These are phyloP conservation scores for Dreissena rostriformis DNA, from an alignment of 1,140 invertebrate species.

Conservation along the genomic window DNA sequence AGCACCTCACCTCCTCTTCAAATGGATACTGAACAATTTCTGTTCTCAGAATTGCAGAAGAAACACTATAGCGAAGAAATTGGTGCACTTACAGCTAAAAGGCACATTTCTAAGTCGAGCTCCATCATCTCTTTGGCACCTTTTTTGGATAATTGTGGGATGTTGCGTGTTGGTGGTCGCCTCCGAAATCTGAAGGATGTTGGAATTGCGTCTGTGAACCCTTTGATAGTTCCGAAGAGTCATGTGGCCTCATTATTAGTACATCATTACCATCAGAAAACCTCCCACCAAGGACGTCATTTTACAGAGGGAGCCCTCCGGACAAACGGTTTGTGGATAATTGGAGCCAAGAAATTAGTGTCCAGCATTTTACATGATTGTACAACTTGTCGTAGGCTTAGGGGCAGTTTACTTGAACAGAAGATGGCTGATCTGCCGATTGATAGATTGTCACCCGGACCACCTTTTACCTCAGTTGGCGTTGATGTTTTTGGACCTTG, in stretches of 20 bases:
- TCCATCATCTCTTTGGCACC: background rate
- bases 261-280: conserved; percentile 53
- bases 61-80: background rate
- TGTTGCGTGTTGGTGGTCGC: conserved; percentile 6
- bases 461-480: conserved; percentile 3
- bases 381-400: conserved; percentile 31
- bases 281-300: conserved; percentile 59
- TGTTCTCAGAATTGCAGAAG: background rate
- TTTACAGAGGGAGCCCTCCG: conserved; percentile 53
- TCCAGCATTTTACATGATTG: conserved; percentile 50
- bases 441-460: background rate
- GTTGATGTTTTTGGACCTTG: conserved; percentile 10
- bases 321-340: conserved; percentile 62
- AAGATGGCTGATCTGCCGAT: conserved; percentile 56
- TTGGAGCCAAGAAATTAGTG: conserved; percentile 50
- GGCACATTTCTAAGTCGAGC: background rate
- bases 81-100: background rate
- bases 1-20: background rate
- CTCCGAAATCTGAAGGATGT: background rate
- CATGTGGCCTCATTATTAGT: conserved; percentile 56
- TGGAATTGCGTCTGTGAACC: conserved; percentile 36
- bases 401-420: conserved; percentile 20
- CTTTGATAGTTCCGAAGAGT: conserved; percentile 57
- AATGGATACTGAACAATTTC: conserved; percentile 15
- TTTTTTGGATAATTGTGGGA: conserved; percentile 10